Evolutionary conservation across 2,797 vertebrate species (phyloP).

Genomic region (Meriones psammophilus): DNA sequence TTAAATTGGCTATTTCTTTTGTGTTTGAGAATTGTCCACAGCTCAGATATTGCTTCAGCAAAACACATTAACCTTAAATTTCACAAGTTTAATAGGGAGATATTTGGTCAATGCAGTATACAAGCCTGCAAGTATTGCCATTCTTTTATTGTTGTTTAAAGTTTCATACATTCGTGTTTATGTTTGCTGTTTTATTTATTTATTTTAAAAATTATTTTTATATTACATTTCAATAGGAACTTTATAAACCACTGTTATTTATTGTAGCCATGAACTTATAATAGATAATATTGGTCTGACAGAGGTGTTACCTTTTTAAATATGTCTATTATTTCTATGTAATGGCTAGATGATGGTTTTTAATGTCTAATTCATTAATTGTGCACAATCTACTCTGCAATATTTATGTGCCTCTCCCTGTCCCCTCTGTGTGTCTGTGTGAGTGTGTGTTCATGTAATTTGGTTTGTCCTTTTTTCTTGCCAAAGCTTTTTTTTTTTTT

Average conservation of each 20-base stretch:
- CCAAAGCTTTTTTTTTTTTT: neutral
- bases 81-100: slow-evolving; percentile 8
- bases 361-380: neutral
- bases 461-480: slow-evolving; percentile 22
- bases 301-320: neutral
- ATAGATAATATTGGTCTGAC: neutral
- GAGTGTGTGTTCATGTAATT: neutral
- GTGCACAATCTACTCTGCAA: neutral
- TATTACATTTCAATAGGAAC: neutral
- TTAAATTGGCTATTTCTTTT: slow-evolving; percentile 72
- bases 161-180: neutral
- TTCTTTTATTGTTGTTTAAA: neutral
- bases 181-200: neutral
- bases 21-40: slow-evolving; percentile 44
- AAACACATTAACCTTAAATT: slow-evolving; percentile 62
- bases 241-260: neutral
- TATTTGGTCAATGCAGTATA: neutral
- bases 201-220: neutral
- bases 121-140: neutral
- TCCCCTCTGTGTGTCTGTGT: neutral
- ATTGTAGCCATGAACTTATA: neutral
- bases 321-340: neutral
- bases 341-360: neutral
- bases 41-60: slow-evolving; percentile 52
- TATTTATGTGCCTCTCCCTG: neutral